Evolutionary conservation across 2,888 invertebrate genomes (phyloP), one percentile per base, ranked within the genome.

Genomic region (Poecilobothrus nobilitatus): DNA sequence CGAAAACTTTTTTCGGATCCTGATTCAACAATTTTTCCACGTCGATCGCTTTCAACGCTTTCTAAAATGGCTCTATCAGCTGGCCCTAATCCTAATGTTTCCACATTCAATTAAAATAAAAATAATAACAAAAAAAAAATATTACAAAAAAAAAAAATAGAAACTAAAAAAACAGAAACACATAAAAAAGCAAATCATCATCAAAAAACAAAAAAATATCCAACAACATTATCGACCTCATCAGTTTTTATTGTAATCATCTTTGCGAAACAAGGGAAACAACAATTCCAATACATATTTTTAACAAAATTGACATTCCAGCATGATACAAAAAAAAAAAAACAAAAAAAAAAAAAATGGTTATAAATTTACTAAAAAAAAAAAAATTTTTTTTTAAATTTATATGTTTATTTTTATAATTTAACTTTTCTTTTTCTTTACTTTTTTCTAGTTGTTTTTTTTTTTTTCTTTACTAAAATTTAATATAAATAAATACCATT

Each of bases 1-100:
- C 91, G 93, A 81, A 92, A 92, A 84, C 86, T 94, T 82, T 92
- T 94, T 86, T 90, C 90, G 82, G 93, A 93, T 73, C 78, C 78
- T 53, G 81, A 80, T 71, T 77, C 78, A 69, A 76, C 74, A 70
- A 88, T 88, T 78, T 91, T 92, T 86, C 90, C 91, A 78, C 87
- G 91, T 77, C 89, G 91, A 83, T 89, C 91, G 83, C 85, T 91
- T 78, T 90, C 92, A 78, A 87, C 91, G 78, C 85, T 91, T 76
- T 89, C 88, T 77, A 91, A 91, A 84, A 89, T 91, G 88, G 87
- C 91, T 67, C 75, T 82, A 44, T 81, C 82, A 69, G 79, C 81
- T 74, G 78, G 80, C 71, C 80, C 81, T 68, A 73, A 73, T 70
- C 71, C 71, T 22, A 71, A 67, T 20, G n/a, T 20, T 20, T 34